Conservation (phyloP, 2,797 vertebrate species). For the Enteromius radiatus region DNA sequence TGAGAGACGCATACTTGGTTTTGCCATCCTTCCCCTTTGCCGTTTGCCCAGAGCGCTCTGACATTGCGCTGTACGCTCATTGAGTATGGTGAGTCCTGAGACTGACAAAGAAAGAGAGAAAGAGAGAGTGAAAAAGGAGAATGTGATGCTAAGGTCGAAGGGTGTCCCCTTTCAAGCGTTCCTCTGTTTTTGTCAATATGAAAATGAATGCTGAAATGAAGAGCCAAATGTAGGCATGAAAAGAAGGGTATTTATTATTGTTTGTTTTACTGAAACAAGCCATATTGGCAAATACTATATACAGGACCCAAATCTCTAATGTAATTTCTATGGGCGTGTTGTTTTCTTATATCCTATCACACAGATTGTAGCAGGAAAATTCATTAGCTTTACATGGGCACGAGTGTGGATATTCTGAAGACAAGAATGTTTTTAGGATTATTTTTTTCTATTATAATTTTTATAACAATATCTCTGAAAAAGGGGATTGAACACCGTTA, state of each 20-base stretch:
- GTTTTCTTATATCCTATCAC: background rate
- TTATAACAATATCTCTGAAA: background rate
- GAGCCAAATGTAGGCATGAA: background rate
- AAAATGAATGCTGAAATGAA: background rate
- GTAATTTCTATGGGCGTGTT: background rate
- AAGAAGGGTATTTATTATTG: background rate
- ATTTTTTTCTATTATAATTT: background rate
- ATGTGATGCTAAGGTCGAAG: background rate
- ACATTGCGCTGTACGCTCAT: constrained; percentile 99
- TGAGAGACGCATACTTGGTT: constrained; percentile 97
- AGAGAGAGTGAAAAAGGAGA: constrained; percentile 30
- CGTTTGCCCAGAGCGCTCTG: constrained; percentile 99
- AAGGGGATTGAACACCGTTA: background rate
- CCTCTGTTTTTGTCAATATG: background rate
- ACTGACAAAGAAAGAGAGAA: constrained; percentile 67
- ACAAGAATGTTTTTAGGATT: background rate
- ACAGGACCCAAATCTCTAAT: background rate
- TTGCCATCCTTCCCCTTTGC: constrained; percentile 99
- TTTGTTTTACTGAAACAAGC: background rate
- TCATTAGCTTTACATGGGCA: background rate
- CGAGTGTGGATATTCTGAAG: background rate
- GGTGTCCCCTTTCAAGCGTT: constrained; percentile 12
- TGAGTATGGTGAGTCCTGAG: constrained; percentile 96
- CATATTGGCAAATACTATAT: background rate
- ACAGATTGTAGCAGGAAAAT: background rate